Base-by-base conservation (phyloP, 2,113 vertebrate species). In the Notarius lentiginosus region DNA sequence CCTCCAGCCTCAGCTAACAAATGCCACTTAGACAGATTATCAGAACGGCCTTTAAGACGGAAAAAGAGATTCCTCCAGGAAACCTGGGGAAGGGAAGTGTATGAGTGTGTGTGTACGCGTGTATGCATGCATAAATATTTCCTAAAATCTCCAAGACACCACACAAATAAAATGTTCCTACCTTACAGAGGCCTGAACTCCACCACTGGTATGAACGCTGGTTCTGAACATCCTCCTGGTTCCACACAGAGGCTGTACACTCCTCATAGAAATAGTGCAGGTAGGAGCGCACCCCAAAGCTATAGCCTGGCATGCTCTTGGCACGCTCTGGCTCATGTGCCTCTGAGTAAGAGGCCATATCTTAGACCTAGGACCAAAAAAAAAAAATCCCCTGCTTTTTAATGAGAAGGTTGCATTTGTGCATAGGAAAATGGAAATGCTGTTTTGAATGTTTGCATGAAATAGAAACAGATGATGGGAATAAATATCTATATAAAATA, bases 261-360 rank as follows among this genome's bases (percentile, higher is more conserved):
- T 98, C 97, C 91, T 99, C 97, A 22, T 99, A 99, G 91, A 99
- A 99, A 93, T 99, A 97, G 89, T 99, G 98, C 91, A 99, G 95
- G 92, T 99, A 99, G 86, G 98, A 99, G 8, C 97, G 97, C 84
- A 99, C 98, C 80, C 98, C 98, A 0, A 98, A 99, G 90, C 95
- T 53, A 4, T 91, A 92, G 79, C 96, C 95, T 0, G 95, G 84
- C 87, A 95, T 91, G 63, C 93, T 92, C 86, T 90, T 96, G 7
- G 49, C 73, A 0, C 70, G 92, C 88, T 87, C 94, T 82, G 95
- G 92, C 73, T 94, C 93, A 41, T 96, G 96, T 92, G 95, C 90
- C 85, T 97, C 96, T 63, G 95, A 93, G 93, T 95, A 96, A 61
- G 96, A 94, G 92, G 94, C 96, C 98, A 99, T 99, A 93, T 56